Evolutionary conservation across 2,797 vertebrate genomes (phyloP).

Genomic region (Vipera ursinii): DNA sequence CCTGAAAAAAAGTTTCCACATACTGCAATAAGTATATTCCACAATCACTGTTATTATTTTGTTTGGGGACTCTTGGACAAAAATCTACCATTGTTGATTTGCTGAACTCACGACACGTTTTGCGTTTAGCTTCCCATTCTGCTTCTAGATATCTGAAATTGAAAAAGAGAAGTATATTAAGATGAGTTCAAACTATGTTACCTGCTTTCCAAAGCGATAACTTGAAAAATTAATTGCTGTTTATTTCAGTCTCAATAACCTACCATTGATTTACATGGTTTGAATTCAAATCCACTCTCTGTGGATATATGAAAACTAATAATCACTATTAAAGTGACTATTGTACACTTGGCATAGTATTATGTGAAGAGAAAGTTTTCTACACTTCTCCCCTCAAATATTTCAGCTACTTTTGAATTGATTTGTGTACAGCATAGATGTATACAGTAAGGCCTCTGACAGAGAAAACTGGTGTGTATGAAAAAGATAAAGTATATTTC

Average conservation of each 20-base stretch:
- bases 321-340: background rate
- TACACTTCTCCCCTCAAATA: background rate
- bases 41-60: slow-evolving; percentile 95
- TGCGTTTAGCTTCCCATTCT: slow-evolving; percentile 88
- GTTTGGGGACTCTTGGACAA: slow-evolving; percentile 89
- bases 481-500: background rate
- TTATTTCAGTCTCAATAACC: background rate
- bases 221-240: background rate
- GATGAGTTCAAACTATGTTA: background rate
- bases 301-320: background rate
- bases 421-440: background rate
- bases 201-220: background rate
- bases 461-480: background rate
- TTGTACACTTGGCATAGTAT: background rate
- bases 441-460: background rate
- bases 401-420: background rate
- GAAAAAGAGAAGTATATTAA: slow-evolving; percentile 26
- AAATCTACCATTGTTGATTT: slow-evolving; percentile 81
- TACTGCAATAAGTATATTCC: slow-evolving; percentile 95
- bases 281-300: background rate
- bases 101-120: slow-evolving; percentile 79
- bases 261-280: background rate
- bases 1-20: slow-evolving; percentile 92
- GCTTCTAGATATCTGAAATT: slow-evolving; percentile 87
- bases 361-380: background rate